phyloP scores from a whole-genome alignment of 2,113 vertebrate genomes.

The Hassar affinis region DNA sequence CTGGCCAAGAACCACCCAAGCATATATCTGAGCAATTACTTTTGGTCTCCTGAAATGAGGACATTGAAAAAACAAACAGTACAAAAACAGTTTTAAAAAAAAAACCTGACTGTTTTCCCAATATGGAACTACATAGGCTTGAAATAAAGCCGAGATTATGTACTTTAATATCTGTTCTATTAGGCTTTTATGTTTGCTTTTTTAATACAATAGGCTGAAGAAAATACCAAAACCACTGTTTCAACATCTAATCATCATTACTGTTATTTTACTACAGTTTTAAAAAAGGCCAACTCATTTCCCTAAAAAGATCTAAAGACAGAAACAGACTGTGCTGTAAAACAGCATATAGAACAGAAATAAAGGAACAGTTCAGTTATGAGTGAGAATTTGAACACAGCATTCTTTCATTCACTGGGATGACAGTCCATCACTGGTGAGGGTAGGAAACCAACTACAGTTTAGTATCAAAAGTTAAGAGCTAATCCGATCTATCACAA shows the following conservation, averaged over 20 bases:
- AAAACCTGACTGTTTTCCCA: not conserved
- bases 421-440: not conserved
- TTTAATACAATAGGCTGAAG: not conserved
- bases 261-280: not conserved
- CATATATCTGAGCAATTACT: slow-evolving; percentile 13
- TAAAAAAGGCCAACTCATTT: not conserved
- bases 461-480: no score
- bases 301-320: slow-evolving; percentile 6
- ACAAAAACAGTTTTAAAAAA: not conserved
- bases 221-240: not conserved
- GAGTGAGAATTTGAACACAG: not conserved
- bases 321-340: not conserved
- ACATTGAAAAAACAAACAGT: not conserved
- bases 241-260: not conserved
- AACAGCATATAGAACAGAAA: not conserved
- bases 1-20: slow-evolving; percentile 5
- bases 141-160: not conserved
- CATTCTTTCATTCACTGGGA: not conserved
- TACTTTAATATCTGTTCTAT: not conserved
- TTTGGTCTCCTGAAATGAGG: slow-evolving; percentile 3
- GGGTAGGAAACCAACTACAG: no score
- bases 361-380: not conserved
- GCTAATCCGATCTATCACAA: no score
- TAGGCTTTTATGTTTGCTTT: not conserved
- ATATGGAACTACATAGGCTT: not conserved